These are phyloP conservation scores for Esox niger DNA, from an alignment of 2,113 vertebrate species.

Conservation along the genomic window DNA sequence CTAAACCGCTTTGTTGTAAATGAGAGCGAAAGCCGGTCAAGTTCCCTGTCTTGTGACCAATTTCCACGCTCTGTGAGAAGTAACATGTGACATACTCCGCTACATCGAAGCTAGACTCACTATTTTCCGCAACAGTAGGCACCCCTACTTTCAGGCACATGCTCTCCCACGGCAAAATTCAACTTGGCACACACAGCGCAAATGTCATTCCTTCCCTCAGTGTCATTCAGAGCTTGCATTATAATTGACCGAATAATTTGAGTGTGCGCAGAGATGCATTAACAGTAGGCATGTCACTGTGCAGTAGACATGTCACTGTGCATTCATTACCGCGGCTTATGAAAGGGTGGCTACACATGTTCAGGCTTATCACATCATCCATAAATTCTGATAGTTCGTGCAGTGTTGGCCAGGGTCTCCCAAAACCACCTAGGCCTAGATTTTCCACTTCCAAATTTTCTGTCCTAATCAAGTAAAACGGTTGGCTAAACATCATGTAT, in stretches of 20 bases:
- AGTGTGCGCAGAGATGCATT: constrained; percentile 33
- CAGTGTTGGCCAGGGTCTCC: too few species aligned
- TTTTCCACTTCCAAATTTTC: not conserved
- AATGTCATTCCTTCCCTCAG: constrained; percentile 43
- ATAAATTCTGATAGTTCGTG: too few species aligned
- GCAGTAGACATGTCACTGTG: not conserved
- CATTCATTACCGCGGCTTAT: constrained; percentile 33
- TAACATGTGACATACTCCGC: constrained; percentile 40
- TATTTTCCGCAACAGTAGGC: constrained; percentile 31
- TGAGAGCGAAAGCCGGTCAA: constrained; percentile 9
- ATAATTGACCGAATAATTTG: constrained; percentile 13
- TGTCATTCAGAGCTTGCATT: constrained; percentile 12
- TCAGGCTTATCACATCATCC: not conserved
- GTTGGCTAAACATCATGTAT: too few species aligned
- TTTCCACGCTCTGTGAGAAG: constrained; percentile 38
- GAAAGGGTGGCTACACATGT: constrained; percentile 7
- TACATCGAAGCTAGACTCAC: constrained; percentile 36
- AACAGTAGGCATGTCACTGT: constrained; percentile 4
- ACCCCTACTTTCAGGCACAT: constrained; percentile 51
- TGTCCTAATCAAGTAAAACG: not conserved
- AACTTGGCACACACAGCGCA: constrained; percentile 38
- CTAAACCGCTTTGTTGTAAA: not conserved
- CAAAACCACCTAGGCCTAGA: too few species aligned
- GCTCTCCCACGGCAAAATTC: constrained; percentile 55
- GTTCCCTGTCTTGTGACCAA: constrained; percentile 61